Conservation (phyloP, 2,888 invertebrate genomes). For the Escarpia spicata region DNA sequence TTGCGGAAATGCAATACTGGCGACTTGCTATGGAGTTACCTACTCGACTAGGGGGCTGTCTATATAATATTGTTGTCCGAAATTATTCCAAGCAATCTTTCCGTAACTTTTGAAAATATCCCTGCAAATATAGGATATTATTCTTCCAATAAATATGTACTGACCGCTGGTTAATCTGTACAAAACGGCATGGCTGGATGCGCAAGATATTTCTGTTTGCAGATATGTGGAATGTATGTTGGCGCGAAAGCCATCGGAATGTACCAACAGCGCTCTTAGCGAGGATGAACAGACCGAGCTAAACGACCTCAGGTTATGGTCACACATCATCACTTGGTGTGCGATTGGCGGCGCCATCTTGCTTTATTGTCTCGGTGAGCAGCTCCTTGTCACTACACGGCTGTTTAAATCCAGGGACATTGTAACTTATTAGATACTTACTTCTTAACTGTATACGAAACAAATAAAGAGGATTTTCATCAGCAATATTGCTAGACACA, state of each 20-base stretch:
- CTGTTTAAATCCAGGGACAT: neutral
- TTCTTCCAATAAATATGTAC: too few relatives aligned
- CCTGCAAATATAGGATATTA: too few relatives aligned
- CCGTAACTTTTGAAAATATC: too few relatives aligned
- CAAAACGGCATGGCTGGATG: too few relatives aligned
- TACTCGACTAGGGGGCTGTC: too few relatives aligned
- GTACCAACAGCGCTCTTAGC: neutral
- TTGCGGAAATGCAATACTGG: neutral
- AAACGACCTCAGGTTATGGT: neutral
- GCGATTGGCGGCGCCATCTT: neutral
- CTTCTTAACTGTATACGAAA: too few relatives aligned
- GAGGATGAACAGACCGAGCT: neutral
- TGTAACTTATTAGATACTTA: neutral
- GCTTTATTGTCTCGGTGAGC: neutral
- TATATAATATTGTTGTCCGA: too few relatives aligned
- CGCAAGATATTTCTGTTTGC: neutral
- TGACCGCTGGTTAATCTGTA: too few relatives aligned
- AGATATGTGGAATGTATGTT: neutral
- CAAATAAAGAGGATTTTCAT: too few relatives aligned
- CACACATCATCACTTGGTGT: constrained; percentile 1
- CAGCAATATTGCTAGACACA: too few relatives aligned
- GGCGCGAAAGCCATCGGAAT: neutral
- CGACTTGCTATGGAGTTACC: neutral
- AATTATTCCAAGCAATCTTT: too few relatives aligned
- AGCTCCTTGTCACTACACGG: neutral